These are phyloP conservation scores for Charanyca ferruginea DNA, from an alignment of 2,888 invertebrate genomes.

Conservation along the genomic window DNA sequence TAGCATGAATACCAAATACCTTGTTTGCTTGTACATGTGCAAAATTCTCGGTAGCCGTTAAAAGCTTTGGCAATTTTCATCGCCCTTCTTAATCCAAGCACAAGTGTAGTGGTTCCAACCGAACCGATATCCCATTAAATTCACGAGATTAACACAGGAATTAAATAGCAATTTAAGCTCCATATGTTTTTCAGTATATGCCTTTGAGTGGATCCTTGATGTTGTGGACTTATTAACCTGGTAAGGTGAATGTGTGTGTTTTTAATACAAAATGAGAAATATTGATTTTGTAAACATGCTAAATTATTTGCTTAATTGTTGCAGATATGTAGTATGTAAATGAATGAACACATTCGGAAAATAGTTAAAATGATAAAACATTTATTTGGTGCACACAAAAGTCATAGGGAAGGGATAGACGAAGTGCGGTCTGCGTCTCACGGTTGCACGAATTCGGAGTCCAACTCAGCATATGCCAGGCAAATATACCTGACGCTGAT, in stretches of 20 bases:
- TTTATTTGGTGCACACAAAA: too few relatives aligned
- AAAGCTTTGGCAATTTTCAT: constrained; percentile 36
- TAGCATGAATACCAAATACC: too few relatives aligned
- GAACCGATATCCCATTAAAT: constrained; percentile 53
- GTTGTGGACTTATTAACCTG: constrained; percentile 5
- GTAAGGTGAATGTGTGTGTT: neutral
- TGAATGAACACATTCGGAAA: too few relatives aligned
- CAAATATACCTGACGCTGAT: too few relatives aligned
- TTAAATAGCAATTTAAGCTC: constrained; percentile 52
- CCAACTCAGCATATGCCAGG: too few relatives aligned
- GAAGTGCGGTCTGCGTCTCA: too few relatives aligned
- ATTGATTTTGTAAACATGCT: too few relatives aligned
- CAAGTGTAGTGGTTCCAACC: constrained; percentile 27
- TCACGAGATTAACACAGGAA: constrained; percentile 38
- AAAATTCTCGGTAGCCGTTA: constrained; percentile 1
- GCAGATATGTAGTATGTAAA: too few relatives aligned
- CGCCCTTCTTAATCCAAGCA: constrained; percentile 19
- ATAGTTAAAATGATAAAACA: too few relatives aligned
- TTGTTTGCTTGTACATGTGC: neutral
- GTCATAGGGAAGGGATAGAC: too few relatives aligned
- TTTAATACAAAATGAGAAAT: neutral
- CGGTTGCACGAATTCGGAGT: too few relatives aligned
- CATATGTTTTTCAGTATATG: constrained; percentile 12
- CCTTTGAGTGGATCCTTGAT: constrained; percentile 33
- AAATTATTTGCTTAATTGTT: too few relatives aligned